Conservation (phyloP, 2,888 invertebrate species). For the Mimumesa dahlbomi region DNA sequence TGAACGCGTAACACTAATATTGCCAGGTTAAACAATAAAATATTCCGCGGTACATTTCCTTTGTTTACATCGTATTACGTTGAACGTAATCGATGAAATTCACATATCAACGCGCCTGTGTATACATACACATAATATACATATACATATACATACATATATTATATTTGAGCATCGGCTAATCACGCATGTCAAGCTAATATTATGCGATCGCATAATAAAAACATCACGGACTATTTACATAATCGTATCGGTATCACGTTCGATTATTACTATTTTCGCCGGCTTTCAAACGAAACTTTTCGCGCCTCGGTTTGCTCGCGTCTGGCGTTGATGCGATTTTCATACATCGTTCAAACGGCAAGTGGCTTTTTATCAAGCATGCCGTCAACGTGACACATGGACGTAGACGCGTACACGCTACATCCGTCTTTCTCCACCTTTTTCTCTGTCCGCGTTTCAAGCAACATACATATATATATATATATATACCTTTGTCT, state of each 20-base stretch:
- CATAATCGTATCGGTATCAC: conserved; percentile 18
- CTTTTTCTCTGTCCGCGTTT: conserved; percentile 12
- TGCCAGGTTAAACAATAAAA: too few relatives aligned
- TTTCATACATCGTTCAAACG: conserved; percentile 32
- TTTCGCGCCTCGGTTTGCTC: neutral
- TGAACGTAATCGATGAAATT: conserved; percentile 20
- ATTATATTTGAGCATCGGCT: conserved; percentile 1
- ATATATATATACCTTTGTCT: conserved; percentile 41
- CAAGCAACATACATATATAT: too few relatives aligned
- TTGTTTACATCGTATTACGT: too few relatives aligned
- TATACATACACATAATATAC: too few relatives aligned
- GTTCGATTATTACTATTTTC: conserved; percentile 1
- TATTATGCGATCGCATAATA: conserved; percentile 36
- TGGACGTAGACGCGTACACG: neutral
- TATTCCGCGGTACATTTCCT: too few relatives aligned
- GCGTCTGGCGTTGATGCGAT: conserved; percentile 13
- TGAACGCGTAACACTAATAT: too few relatives aligned
- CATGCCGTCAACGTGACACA: conserved; percentile 13
- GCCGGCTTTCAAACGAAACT: neutral
- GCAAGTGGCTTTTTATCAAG: conserved; percentile 40
- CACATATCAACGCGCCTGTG: neutral
- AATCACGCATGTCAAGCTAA: conserved; percentile 31
- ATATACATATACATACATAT: too few relatives aligned
- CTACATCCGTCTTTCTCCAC: conserved; percentile 22
- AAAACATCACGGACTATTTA: conserved; percentile 20